Evolutionary conservation across 2,888 invertebrate genomes (phyloP).

Genomic region (Cataglyphis cursor): DNA sequence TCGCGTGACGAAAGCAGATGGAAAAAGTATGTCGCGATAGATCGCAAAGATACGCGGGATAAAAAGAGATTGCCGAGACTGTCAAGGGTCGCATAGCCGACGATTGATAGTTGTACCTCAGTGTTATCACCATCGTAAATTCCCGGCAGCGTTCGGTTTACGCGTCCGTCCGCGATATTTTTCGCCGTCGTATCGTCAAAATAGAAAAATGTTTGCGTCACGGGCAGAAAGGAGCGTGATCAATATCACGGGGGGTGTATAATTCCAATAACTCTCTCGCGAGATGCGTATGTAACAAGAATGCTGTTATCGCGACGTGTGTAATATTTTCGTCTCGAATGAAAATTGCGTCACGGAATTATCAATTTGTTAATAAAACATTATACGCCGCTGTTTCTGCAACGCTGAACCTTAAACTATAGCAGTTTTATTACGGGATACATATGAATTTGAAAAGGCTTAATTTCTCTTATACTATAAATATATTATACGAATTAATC

Average conservation of each 20-base stretch:
- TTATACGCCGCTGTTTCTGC: conserved; percentile 5
- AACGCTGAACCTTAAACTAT: background rate
- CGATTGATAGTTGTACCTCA: conserved; percentile 52
- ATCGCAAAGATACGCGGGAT: conserved; percentile 41
- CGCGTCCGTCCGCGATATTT: conserved; percentile 49
- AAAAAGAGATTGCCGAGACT: conserved; percentile 47
- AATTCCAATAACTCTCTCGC: conserved; percentile 45
- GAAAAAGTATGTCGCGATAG: conserved; percentile 19
- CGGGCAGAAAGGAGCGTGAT: conserved; percentile 39
- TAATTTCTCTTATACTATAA: background rate
- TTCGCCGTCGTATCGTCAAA: conserved; percentile 47
- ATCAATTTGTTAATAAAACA: background rate
- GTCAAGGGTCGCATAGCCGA: conserved; percentile 48
- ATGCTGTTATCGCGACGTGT: conserved; percentile 20
- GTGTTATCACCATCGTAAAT: conserved; percentile 55
- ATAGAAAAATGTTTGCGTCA: conserved; percentile 56
- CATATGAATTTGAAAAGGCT: conserved; percentile 20
- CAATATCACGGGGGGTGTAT: conserved; percentile 30
- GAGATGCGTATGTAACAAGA: conserved; percentile 24
- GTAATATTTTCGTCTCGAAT: background rate
- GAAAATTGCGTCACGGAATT: conserved; percentile 1
- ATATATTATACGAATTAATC: conserved; percentile 17
- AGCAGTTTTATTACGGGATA: conserved; percentile 15
- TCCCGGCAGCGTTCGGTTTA: conserved; percentile 28
- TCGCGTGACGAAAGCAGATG: conserved; percentile 37